Evolutionary conservation across 2,888 invertebrate species (phyloP).

Genomic region (Pyralis farinalis): DNA sequence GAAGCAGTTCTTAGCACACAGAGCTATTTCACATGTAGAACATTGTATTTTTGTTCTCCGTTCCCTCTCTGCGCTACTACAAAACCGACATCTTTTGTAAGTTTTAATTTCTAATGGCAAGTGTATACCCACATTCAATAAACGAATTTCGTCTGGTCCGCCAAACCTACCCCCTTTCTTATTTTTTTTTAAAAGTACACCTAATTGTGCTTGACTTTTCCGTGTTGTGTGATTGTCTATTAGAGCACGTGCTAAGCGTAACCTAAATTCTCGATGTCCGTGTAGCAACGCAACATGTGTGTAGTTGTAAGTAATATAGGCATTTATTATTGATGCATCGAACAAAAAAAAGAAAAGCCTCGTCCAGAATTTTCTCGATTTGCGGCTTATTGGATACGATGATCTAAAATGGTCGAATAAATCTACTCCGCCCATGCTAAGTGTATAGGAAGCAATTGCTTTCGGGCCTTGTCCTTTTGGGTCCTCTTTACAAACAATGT

Average conservation of each 20-base stretch:
- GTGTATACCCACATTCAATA: slow-evolving; percentile 24
- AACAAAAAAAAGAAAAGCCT: slow-evolving; percentile 17
- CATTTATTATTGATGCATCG: slow-evolving; percentile 24
- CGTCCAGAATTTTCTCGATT: slow-evolving; percentile 19
- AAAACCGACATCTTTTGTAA: slow-evolving; percentile 20
- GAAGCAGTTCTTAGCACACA: slow-evolving; percentile 16
- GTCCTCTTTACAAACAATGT: slow-evolving; percentile 17
- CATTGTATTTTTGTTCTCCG: slow-evolving; percentile 20
- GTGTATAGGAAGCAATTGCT: slow-evolving; percentile 20
- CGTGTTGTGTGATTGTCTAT: too few species aligned
- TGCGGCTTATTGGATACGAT: slow-evolving; percentile 13
- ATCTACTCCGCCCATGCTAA: slow-evolving; percentile 18
- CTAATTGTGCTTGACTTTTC: too few species aligned
- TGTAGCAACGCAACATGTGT: slow-evolving; percentile 10
- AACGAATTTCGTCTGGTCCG: slow-evolving; percentile 24
- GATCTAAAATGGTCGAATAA: slow-evolving; percentile 16
- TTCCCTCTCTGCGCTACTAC: slow-evolving; percentile 12
- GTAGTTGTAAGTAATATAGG: slow-evolving; percentile 23
- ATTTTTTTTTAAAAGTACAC: too few species aligned
- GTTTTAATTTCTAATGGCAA: slow-evolving; percentile 21
- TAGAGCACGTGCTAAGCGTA: slow-evolving; percentile 18
- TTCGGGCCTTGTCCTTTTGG: slow-evolving; percentile 21
- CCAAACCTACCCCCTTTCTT: slow-evolving; percentile 18
- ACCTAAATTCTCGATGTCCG: slow-evolving; percentile 20
- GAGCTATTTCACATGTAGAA: slow-evolving; percentile 14